phyloP scores from a whole-genome alignment of 2,888 invertebrate genomes.

The Conus canariensis region DNA sequence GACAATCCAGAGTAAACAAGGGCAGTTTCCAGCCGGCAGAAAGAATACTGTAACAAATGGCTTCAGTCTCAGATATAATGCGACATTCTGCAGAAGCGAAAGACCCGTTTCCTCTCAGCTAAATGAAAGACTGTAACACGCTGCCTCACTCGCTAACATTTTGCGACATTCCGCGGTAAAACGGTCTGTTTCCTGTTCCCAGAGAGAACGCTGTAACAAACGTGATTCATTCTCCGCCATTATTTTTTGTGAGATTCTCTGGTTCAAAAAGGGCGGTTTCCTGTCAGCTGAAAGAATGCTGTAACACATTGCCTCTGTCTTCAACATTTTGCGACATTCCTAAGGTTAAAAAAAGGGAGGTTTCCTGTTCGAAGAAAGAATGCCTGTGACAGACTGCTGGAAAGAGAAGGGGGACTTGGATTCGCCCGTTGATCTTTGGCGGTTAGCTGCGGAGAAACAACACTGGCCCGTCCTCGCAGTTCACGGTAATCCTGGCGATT shows the following conservation, averaged over 20 bases:
- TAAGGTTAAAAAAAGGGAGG: background rate
- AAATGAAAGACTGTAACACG: too few species aligned
- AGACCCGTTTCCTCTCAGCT: too few species aligned
- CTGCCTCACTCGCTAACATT: background rate
- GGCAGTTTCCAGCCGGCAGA: too few species aligned
- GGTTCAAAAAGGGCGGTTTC: background rate
- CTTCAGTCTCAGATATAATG: too few species aligned
- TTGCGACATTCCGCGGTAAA: constrained; percentile 1
- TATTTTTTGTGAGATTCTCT: too few species aligned
- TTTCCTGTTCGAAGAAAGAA: background rate
- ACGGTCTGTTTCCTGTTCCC: too few species aligned
- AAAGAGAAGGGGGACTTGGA: background rate
- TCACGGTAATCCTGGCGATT: background rate
- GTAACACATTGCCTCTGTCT: background rate
- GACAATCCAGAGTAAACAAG: too few species aligned
- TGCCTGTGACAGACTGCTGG: background rate
- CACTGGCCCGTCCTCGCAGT: background rate
- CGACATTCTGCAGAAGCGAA: too few species aligned
- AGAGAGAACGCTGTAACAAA: too few species aligned
- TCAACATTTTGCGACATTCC: background rate
- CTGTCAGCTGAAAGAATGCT: background rate
- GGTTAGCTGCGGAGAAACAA: background rate
- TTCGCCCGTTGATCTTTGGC: background rate
- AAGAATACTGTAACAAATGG: too few species aligned
- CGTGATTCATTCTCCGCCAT: too few species aligned